A percentile compares a stretch with the other conserved stretches of the same genome.
Conservation (phyloP, 2,797 vertebrate genomes). For the Stomatorhinus walkeri region DNA sequence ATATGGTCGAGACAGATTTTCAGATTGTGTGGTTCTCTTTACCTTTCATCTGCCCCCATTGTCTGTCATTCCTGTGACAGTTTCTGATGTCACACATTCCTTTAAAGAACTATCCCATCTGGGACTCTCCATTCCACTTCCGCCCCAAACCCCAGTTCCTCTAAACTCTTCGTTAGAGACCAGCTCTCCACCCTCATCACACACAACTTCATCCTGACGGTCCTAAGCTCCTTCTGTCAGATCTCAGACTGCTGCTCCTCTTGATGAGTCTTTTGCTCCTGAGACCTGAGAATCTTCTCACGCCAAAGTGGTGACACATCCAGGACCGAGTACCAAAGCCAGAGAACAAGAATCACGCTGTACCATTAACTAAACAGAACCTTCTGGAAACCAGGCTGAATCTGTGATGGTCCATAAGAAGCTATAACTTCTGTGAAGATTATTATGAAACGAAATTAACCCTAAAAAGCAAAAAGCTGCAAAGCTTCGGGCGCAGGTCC, state of each 20-base stretch:
- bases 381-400: background rate
- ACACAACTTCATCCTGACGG: background rate
- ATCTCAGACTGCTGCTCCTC: background rate
- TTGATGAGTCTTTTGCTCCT: background rate
- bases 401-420: background rate
- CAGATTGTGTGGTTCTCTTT: background rate
- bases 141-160: background rate
- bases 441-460: background rate
- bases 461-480: background rate
- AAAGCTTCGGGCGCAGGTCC: background rate
- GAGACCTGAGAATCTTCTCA: background rate
- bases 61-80: background rate
- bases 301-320: background rate
- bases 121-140: background rate
- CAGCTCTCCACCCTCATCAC: background rate
- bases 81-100: background rate
- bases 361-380: background rate
- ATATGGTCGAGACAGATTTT: slow-evolving; percentile 17
- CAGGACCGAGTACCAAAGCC: background rate
- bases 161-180: background rate
- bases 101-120: background rate
- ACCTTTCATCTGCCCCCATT: background rate
- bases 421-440: background rate
- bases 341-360: background rate
- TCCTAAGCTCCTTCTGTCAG: slow-evolving; percentile 4